Conservation (phyloP, 2,113 vertebrate genomes). For the Plectropomus leopardus region DNA sequence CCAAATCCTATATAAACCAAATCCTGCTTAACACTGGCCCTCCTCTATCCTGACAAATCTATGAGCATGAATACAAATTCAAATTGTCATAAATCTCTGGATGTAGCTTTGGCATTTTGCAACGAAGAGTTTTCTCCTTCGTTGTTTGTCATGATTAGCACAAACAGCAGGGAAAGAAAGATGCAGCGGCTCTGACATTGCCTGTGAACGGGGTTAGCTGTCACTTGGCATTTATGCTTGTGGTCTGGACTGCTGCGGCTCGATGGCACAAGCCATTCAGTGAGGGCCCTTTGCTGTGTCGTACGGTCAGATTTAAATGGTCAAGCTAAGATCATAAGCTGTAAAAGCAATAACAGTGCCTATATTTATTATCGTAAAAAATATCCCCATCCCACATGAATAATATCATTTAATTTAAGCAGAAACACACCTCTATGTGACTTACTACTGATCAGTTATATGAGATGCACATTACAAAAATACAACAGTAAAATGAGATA, state of each 20-base stretch:
- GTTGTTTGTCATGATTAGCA: not conserved
- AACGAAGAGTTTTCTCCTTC: not conserved
- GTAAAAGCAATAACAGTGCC: not conserved
- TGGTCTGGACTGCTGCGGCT: constrained; percentile 21
- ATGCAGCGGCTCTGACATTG: constrained; percentile 21
- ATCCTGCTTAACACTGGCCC: too few relatives aligned
- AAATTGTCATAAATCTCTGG: not conserved
- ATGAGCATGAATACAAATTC: not conserved
- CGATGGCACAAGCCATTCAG: not conserved
- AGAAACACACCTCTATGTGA: not conserved
- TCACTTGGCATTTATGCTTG: constrained; percentile 7
- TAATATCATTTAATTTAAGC: not conserved
- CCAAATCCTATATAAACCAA: too few relatives aligned
- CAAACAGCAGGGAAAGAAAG: constrained; percentile 18
- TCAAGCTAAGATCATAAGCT: not conserved
- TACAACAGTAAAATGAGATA: not conserved
- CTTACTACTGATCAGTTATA: not conserved
- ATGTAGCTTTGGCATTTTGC: not conserved
- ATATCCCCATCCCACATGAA: not conserved
- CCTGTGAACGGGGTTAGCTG: not conserved
- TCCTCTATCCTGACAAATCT: not conserved
- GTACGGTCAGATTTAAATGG: not conserved
- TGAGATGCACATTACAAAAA: not conserved
- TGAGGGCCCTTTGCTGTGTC: not conserved
- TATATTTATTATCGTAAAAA: not conserved